These are phyloP conservation scores for Stegana nigrithorax DNA, from an alignment of 2,888 invertebrate species.

Conservation along the genomic window DNA sequence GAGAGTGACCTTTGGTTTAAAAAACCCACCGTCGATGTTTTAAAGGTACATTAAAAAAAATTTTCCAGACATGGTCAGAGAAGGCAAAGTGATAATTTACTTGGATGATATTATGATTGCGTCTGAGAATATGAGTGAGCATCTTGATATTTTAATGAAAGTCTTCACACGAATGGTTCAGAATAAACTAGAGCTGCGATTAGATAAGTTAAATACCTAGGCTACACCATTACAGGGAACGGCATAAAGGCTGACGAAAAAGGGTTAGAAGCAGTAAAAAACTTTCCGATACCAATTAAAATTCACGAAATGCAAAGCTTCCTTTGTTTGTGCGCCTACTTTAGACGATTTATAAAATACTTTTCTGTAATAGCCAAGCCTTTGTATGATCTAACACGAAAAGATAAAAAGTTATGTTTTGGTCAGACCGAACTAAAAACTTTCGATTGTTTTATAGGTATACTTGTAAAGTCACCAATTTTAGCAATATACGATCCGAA, in stretches of 20 bases:
- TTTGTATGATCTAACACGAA: constrained; percentile 14
- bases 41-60: background rate
- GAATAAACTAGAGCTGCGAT: background rate
- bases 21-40: background rate
- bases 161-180: background rate
- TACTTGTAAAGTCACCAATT: background rate
- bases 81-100: background rate
- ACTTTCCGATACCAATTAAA: too few relatives aligned
- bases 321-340: too few relatives aligned
- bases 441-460: background rate
- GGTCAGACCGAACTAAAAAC: background rate
- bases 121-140: background rate
- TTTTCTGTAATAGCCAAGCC: constrained; percentile 10
- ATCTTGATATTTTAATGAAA: background rate
- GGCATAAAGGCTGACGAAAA: too few relatives aligned
- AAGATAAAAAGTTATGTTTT: background rate
- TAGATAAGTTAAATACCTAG: background rate
- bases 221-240: background rate
- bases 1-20: background rate
- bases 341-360: background rate
- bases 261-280: too few relatives aligned
- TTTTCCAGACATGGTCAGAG: background rate
- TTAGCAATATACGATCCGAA: constrained; percentile 2
- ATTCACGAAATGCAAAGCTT: too few relatives aligned
- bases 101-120: background rate